Evolutionary conservation across 2,113 vertebrate genomes (phyloP).

Genomic region (Silurus meridionalis): DNA sequence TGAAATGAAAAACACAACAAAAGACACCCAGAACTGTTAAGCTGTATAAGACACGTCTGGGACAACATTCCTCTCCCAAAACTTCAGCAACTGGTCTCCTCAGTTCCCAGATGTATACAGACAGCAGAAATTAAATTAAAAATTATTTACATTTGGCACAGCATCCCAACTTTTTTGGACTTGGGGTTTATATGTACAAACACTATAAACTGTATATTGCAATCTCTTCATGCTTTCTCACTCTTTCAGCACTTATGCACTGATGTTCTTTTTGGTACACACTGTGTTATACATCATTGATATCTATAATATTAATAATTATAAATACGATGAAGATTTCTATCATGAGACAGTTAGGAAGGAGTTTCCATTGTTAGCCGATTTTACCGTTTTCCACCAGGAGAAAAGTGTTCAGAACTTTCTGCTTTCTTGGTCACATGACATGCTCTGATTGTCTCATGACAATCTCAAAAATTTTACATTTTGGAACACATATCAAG

Average conservation of each 20-base stretch:
- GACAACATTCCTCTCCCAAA: too few species aligned
- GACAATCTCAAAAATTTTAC: background rate
- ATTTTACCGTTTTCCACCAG: background rate
- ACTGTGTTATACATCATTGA: background rate
- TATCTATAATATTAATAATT: background rate
- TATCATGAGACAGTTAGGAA: background rate
- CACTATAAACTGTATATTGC: too few species aligned
- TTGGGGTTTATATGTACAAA: too few species aligned
- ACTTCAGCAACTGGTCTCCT: too few species aligned
- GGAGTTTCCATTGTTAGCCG: background rate
- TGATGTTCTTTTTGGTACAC: background rate
- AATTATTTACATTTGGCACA: too few species aligned
- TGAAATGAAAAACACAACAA: too few species aligned
- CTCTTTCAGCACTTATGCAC: background rate
- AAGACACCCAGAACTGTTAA: too few species aligned
- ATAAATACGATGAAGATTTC: background rate
- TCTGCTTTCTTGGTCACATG: background rate
- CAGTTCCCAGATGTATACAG: too few species aligned
- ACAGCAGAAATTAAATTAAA: too few species aligned
- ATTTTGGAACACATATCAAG: background rate
- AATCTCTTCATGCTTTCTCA: too few species aligned
- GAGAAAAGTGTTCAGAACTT: background rate
- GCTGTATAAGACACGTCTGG: too few species aligned
- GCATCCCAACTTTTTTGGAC: too few species aligned
- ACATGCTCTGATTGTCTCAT: background rate